phyloP scores from a whole-genome alignment of 2,797 vertebrate species.

The Hippopotamyrus pictus region DNA sequence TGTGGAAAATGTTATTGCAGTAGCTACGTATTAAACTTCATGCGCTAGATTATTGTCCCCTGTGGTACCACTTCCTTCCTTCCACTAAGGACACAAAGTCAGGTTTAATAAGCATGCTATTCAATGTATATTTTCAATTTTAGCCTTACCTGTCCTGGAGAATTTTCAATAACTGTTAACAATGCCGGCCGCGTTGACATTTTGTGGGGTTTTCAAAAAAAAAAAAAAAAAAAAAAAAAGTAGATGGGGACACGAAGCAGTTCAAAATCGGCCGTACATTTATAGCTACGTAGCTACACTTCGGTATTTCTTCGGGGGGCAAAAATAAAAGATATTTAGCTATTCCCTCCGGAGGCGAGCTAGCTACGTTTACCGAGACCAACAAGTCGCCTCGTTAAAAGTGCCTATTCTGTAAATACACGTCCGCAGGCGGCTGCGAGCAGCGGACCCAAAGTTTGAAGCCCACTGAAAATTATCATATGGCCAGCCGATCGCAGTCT shows the following conservation, averaged over 20 bases:
- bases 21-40: not conserved
- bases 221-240: slow-evolving; percentile 33
- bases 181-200: slow-evolving; percentile 68
- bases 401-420: not conserved
- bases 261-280: slow-evolving; percentile 57
- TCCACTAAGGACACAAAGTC: not conserved
- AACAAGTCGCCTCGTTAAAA: slow-evolving; percentile 68
- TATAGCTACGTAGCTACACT: slow-evolving; percentile 33
- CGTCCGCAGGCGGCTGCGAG: not conserved
- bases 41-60: not conserved
- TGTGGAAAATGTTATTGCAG: not conserved
- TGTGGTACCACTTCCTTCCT: not conserved
- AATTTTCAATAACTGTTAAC: slow-evolving; percentile 68
- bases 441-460: not conserved
- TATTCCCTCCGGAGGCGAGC: slow-evolving; percentile 41
- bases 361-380: slow-evolving; percentile 43
- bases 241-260: slow-evolving; percentile 26
- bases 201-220: slow-evolving; percentile 43
- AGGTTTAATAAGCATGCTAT: not conserved
- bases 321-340: not conserved
- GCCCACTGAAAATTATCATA: slow-evolving; percentile 11
- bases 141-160: slow-evolving; percentile 63
- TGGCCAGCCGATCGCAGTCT: slow-evolving; percentile 42
- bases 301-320: not conserved
- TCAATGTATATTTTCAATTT: not conserved